Base-by-base conservation (phyloP, 2,888 invertebrate genomes). In the Drosophila putrida region DNA sequence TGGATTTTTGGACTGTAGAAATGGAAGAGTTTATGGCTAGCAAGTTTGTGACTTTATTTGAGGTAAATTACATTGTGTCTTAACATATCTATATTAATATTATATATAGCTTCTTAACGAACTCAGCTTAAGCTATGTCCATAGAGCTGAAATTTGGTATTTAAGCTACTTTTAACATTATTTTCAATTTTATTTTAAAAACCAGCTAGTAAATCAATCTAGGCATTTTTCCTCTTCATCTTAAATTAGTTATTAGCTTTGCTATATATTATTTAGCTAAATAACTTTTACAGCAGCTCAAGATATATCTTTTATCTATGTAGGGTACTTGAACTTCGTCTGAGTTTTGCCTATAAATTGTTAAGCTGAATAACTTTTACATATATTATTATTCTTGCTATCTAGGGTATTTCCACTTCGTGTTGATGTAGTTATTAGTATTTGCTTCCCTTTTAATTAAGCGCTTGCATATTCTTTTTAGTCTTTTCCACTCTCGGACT, bases 381-480 rank as follows among this genome's bases (percentile, higher is more conserved):
- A 13, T 8, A 20, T 0, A 11, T 0, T 4, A 20, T 6, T 2
- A 2, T 5, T 5, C 2, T 25, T 4, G 6, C 11, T 11, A 27
- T 35, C n/a, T 25, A 20, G 41, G 11, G 43, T n/a, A 46, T 46
- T 57, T 55, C 6, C 10, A 25, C 10, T 44, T 15, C 38, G 5
- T 51, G 5, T 10, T 13, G 5, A 10, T 38, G 31, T 11, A 11
- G 20, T 28, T 53, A 31, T 53, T 43, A 35, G 55, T 27, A 4
- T 31, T 31, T 38, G 41, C 41, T 54, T 43, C 25, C 25, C 13
- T 75, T 71, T 75, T 75, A 75, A 75, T 75, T 72, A 75, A 68
- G 63, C 76, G 49, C 58, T 66, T 54, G 70, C 65, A 70, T 64
- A 55, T 74, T 62, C 36, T 36, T 28, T 47, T 39, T 49, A 43